phyloP scores from a whole-genome alignment of 2,113 vertebrate genomes.

The Prochilodus magdalenae region DNA sequence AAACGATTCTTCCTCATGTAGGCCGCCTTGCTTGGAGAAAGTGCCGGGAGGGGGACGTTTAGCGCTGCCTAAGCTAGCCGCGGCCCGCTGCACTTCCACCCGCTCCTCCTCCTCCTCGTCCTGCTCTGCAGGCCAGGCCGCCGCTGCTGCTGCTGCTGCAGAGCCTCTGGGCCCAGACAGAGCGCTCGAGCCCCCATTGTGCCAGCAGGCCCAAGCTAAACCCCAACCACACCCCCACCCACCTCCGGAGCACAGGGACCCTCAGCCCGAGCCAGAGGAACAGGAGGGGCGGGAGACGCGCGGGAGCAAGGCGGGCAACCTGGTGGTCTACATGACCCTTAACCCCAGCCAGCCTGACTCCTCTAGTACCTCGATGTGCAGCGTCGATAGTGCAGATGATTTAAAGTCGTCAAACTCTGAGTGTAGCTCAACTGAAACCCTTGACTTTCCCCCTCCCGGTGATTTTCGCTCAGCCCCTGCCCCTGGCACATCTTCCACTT shows the following conservation, averaged over 20 bases:
- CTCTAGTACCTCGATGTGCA: conserved; percentile 88
- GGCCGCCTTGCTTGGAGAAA: conserved; percentile 86
- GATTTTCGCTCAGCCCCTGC: conserved; percentile 82
- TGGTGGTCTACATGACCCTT: conserved; percentile 89
- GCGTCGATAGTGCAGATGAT: conserved; percentile 89
- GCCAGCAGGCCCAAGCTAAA: conserved; percentile 36
- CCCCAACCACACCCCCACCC: conserved; percentile 40
- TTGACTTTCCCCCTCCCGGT: conserved; percentile 89
- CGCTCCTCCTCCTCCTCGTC: conserved; percentile 68
- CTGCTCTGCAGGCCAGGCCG: conserved; percentile 79
- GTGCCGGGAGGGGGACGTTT: conserved; percentile 79
- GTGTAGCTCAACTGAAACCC: conserved; percentile 92
- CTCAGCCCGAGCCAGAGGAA: conserved; percentile 71
- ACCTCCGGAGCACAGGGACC: conserved; percentile 80
- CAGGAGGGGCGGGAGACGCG: conserved; percentile 84
- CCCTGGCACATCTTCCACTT: conserved; percentile 71
- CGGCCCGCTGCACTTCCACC: conserved; percentile 73
- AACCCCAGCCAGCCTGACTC: conserved; percentile 87
- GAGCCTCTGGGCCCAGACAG: conserved; percentile 77
- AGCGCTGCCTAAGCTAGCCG: conserved; percentile 79
- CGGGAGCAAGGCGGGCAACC: conserved; percentile 83
- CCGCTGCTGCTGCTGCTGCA: conserved; percentile 23
- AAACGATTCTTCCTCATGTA: conserved; percentile 86
- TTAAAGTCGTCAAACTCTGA: conserved; percentile 91
- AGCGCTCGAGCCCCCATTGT: conserved; percentile 62